These are phyloP conservation scores for Aldrovandia affinis DNA, from an alignment of 2,797 vertebrate genomes.

Conservation along the genomic window DNA sequence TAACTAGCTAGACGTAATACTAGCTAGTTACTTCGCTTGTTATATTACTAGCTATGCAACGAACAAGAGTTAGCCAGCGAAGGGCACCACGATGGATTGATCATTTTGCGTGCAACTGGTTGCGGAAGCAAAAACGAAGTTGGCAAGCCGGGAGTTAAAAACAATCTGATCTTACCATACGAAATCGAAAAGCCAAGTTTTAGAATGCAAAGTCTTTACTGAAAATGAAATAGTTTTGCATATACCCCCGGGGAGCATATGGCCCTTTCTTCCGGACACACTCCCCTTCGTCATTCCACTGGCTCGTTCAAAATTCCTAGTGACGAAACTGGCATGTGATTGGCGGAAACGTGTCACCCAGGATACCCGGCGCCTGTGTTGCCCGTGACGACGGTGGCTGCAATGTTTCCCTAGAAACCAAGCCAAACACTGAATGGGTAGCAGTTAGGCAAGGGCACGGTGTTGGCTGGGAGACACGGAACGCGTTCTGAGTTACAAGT, in stretches of 20 bases:
- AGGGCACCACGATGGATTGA: neutral
- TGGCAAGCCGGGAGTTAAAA: neutral
- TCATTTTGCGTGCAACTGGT: neutral
- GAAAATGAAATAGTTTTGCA: neutral
- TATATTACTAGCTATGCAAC: neutral
- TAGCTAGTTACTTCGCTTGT: neutral
- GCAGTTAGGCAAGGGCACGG: neutral
- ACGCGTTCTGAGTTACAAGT: neutral
- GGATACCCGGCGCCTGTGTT: slow-evolving; percentile 38
- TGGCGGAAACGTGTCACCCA: slow-evolving; percentile 49
- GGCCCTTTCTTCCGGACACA: slow-evolving; percentile 56
- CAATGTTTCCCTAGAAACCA: slow-evolving; percentile 42
- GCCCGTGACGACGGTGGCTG: slow-evolving; percentile 50
- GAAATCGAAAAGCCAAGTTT: slow-evolving; percentile 25
- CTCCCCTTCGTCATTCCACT: slow-evolving; percentile 66
- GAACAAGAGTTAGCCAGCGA: neutral
- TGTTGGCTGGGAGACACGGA: neutral
- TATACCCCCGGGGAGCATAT: neutral
- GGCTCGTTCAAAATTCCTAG: slow-evolving; percentile 68
- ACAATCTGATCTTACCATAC: slow-evolving; percentile 30
- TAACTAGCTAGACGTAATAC: neutral
- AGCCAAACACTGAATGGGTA: neutral
- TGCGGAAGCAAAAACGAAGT: neutral
- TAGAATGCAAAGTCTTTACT: neutral
- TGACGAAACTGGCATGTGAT: slow-evolving; percentile 50